Evolutionary conservation across 2,797 vertebrate species (phyloP).

Genomic region (Sebastes trivittatus): DNA sequence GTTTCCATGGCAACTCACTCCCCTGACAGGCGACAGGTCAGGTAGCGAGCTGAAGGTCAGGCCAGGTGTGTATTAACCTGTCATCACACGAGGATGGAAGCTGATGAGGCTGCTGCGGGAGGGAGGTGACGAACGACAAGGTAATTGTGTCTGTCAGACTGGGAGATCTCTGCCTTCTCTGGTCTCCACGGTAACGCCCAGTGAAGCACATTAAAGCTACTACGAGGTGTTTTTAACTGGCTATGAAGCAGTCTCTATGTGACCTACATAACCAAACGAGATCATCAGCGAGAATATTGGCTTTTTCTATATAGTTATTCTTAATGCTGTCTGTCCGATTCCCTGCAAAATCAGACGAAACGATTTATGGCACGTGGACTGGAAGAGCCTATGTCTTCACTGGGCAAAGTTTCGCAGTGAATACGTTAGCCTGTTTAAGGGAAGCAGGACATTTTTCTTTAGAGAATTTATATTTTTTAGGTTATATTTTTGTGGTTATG

Average conservation of each 20-base stretch:
- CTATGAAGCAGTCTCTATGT: neutral
- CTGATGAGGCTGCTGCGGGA: conserved; percentile 43
- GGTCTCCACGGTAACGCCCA: neutral
- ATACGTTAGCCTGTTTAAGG: fast-evolving
- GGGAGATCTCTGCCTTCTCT: neutral
- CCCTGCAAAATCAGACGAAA: too few relatives aligned
- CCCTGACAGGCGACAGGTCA: neutral
- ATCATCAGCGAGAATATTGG: neutral
- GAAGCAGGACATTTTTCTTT: too few relatives aligned
- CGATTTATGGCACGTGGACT: too few relatives aligned
- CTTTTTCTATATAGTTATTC: neutral
- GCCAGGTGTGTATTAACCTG: conserved; percentile 28
- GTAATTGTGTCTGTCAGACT: conserved; percentile 54
- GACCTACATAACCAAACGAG: neutral
- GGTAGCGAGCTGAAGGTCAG: conserved; percentile 27
- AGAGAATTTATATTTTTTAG: too few relatives aligned
- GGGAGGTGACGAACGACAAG: conserved; percentile 45
- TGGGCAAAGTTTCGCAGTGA: too few relatives aligned
- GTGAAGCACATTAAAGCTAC: neutral
- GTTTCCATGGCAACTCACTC: conserved; percentile 32
- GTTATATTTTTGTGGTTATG: too few relatives aligned
- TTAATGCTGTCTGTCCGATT: too few relatives aligned
- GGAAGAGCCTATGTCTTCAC: too few relatives aligned
- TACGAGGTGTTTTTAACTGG: neutral
- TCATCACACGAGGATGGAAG: conserved; percentile 36